Evolutionary conservation across 2,113 vertebrate species (phyloP), one percentile per base, ranked within the genome.

Genomic region (Thunnus thynnus): DNA sequence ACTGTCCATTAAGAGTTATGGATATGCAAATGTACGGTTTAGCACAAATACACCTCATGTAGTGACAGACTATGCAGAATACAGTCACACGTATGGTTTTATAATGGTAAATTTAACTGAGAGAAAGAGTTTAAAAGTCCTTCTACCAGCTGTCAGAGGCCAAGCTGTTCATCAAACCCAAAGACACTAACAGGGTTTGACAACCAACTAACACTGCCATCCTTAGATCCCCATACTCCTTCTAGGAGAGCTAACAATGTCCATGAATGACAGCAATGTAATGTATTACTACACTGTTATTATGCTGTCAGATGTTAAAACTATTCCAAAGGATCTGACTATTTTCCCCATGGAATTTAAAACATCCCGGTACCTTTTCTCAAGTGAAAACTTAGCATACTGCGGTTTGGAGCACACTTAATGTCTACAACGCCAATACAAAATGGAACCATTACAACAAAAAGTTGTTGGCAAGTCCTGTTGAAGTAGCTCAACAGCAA

Each of bases 251-350:
- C 41, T 69, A 12, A 52, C 74, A 71, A 84, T 47, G 36, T 86
- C 25, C 81, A 60, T 64, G 57, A 82, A 74, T 56, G 66, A 73
- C 80, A 69, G 27, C 18, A 58, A 61, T 32, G 64, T 87, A 83
- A 88, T 76, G 51, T 60, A 67, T 84, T 63, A 88, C 65, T 54
- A 50, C 41, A 62, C 54, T 47, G 63, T 76, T 54, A 65, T 78
- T 78, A 72, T 56, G 66, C 63, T 83, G 72, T 71, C 75, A 76
- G 50, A 25, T 12, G 41, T 47, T 54, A 16, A 60, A 12, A 52
- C 20, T 2, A n/a, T 4, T 74, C 50, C 30, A 68, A 63, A 32
- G 8, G 13, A 48, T 76, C 14, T 44, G 5, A 58, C 50, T 48
- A 27, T 62, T 64, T 66, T 76, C 12, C 52, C 76, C 58, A 62